Percentiles rank a stretch among this genome's conserved stretches.
Conservation (phyloP, 2,113 vertebrate genomes). For the Pantherophis guttatus region DNA sequence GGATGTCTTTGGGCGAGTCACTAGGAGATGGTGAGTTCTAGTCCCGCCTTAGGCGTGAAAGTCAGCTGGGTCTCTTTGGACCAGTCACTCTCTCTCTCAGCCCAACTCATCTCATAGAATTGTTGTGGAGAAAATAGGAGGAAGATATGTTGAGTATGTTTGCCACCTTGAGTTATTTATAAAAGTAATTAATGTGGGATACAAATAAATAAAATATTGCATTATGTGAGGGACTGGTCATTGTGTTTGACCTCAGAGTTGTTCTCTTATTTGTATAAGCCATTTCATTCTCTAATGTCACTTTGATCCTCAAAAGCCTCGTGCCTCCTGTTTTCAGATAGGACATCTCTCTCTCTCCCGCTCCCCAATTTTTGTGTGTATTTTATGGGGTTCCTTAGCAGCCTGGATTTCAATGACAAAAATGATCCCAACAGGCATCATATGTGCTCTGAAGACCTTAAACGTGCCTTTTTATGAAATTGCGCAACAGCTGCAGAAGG, state of each 20-base stretch:
- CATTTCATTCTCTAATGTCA: neutral
- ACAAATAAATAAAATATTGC: neutral
- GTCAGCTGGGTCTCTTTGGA: neutral
- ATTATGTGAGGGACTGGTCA: neutral
- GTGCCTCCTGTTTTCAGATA: rapidly evolving
- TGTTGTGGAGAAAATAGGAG: neutral
- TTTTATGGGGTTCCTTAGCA: neutral
- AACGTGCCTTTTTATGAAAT: neutral
- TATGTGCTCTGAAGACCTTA: neutral
- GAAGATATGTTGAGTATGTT: neutral
- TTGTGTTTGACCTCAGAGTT: neutral
- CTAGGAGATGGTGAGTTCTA: neutral
- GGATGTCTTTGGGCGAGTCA: neutral
- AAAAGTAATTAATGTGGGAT: neutral
- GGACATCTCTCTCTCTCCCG: rapidly evolving
- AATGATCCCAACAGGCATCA: neutral
- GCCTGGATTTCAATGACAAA: neutral
- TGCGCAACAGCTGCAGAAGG: neutral
- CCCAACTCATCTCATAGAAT: neutral
- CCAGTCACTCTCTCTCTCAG: neutral
- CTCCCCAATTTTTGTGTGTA: neutral
- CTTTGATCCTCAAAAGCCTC: neutral
- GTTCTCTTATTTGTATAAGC: neutral
- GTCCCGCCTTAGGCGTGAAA: neutral
- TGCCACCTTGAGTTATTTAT: neutral